Base-by-base conservation (phyloP, 1,140 invertebrate species). In the Probaryconus sp. region DNA sequence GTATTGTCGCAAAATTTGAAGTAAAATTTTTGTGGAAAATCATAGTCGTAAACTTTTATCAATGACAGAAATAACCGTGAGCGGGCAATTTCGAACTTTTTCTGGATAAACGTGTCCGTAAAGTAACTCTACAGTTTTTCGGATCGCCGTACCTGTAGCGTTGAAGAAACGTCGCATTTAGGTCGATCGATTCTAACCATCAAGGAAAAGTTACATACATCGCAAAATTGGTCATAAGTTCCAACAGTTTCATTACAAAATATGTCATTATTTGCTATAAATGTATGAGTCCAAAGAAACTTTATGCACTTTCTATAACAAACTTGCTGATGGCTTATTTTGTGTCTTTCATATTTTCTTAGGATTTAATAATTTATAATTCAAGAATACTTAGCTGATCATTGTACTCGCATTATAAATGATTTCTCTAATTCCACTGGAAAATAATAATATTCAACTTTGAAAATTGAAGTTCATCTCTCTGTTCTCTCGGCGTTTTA, bases 1-100 rank as follows among this genome's bases (percentile, higher is more conserved):
- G 4, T 43, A 26, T 47, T 9, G 2, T 16, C 24, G 1, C 30
- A 10, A 3, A 10, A 31, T 31, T 31, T 31, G 5, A 31, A 31
- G 30, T 28, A 42, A 47, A 60, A 60, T 64, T 51, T 51, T 42
- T 43, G 60, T 50, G 37, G 37, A 64, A 60, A 64, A 64, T 64
- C 21, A 51, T 50, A 42, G 21, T 42, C 26, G 35, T 51, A 51
- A 51, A 64, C 47, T 64, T 64, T 64, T 51, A 64, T 64, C 37
- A 64, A 64, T 43, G 47, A 45, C 18, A 24, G 40, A 47, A 38
- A 43, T 64, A 51, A 64, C 38, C 38, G 26, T 33, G 47, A 64
- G 43, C 37, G 60, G 47, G 47, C 35, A 64, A 51, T 51, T 64
- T 43, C 28, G 9, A 64, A 53, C 45, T 43, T 64, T 50, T 50